Percentiles rank a stretch among this genome's conserved stretches.
These are phyloP conservation scores for Sylvilagus floridanus DNA, from an alignment of 2,797 vertebrate genomes.

Conservation along the genomic window DNA sequence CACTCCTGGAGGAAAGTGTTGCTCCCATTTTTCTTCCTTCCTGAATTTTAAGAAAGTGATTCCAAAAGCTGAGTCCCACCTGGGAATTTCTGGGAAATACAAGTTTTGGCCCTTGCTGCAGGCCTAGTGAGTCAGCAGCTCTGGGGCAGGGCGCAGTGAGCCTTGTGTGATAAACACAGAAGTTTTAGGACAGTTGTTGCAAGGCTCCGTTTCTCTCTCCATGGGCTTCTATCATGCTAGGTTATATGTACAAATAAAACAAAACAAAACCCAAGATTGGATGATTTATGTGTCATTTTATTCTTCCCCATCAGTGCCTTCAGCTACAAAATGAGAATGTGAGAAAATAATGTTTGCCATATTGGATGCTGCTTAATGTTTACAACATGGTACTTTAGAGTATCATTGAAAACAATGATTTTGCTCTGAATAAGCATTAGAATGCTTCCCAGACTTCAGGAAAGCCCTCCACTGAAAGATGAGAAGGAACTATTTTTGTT, in stretches of 20 bases:
- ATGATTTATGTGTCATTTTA: not conserved
- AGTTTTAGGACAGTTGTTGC: not conserved
- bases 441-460: not conserved
- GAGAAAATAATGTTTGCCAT: not conserved
- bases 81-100: not conserved
- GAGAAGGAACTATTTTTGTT: not conserved
- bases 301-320: not conserved
- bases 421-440: not conserved
- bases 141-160: not conserved
- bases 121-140: not conserved
- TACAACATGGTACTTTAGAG: not conserved
- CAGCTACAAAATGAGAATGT: not conserved
- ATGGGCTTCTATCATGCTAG: not conserved
- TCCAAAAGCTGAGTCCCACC: not conserved
- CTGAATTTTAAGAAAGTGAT: not conserved
- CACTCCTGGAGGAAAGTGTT: not conserved
- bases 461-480: not conserved
- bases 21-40: not conserved
- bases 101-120: not conserved
- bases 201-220: not conserved
- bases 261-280: not conserved
- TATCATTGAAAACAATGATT: not conserved
- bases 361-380: not conserved
- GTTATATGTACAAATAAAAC: not conserved
- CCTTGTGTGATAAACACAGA: not conserved